Evolutionary conservation across 2,888 invertebrate genomes (phyloP).

Genomic region (Subacronicta megacephala): DNA sequence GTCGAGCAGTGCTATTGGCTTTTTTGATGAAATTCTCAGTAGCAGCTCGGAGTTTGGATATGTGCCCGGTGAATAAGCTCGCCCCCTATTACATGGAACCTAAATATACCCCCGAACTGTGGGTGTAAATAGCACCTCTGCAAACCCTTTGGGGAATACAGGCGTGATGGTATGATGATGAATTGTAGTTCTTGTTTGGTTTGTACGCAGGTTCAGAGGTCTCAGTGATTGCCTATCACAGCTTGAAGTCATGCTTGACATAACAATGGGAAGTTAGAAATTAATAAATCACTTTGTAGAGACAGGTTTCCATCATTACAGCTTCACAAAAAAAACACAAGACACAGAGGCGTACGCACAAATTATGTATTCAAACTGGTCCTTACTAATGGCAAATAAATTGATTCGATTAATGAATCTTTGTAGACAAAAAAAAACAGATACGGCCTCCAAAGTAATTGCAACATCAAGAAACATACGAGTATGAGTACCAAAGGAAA

Average conservation of each 20-base stretch:
- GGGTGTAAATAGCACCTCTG: no score
- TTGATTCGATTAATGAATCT: not conserved
- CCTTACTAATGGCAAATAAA: no score
- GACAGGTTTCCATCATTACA: conserved; percentile 6
- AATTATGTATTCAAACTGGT: no score
- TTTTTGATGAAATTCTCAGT: no score
- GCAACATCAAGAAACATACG: conserved; percentile 22
- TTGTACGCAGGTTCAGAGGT: conserved; percentile 1
- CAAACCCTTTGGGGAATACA: no score
- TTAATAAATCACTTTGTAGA: conserved; percentile 28
- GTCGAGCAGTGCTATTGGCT: no score
- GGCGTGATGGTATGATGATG: no score
- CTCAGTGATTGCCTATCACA: conserved; percentile 6
- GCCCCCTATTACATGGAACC: no score
- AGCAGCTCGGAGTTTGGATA: no score
- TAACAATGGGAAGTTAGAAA: conserved; percentile 29
- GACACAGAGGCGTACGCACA: not conserved
- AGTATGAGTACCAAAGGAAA: conserved; percentile 32
- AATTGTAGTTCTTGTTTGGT: no score
- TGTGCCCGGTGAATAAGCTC: no score
- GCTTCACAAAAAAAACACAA: not conserved
- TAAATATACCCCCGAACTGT: no score
- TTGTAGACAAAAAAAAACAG: not conserved
- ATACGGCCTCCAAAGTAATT: conserved; percentile 14
- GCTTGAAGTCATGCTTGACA: conserved; percentile 13